Percentiles rank a stretch among this genome's conserved stretches.
Conservation (phyloP, 2,797 vertebrate species). For the Smutsia temminckii region DNA sequence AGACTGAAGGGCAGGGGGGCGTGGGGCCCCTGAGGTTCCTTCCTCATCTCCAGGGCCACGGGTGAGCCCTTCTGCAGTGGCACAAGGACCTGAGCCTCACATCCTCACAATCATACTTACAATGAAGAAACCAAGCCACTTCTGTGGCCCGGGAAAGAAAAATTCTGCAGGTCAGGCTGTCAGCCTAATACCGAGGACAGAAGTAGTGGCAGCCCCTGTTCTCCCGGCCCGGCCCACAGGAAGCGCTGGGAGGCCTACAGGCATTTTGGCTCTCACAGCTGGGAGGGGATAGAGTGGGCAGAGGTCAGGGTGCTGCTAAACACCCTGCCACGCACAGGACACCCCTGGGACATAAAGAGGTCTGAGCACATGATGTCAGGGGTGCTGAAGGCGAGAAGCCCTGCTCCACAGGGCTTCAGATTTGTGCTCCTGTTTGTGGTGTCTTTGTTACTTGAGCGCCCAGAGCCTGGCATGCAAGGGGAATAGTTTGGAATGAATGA, state of each 20-base stretch:
- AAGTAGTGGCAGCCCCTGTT: too few species aligned
- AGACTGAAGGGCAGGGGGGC: background rate
- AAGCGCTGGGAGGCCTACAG: too few species aligned
- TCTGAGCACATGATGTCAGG: fast-evolving
- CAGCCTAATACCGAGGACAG: background rate
- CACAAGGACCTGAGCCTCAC: background rate
- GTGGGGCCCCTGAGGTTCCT: background rate
- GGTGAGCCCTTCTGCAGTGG: background rate
- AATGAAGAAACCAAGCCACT: background rate
- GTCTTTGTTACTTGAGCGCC: background rate
- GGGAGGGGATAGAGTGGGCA: background rate
- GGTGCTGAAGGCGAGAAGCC: background rate
- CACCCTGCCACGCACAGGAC: background rate
- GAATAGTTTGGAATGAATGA: background rate
- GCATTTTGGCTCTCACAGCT: background rate
- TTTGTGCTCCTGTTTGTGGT: background rate
- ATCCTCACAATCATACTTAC: background rate
- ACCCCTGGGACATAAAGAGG: background rate
- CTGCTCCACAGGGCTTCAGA: background rate
- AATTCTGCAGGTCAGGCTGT: background rate
- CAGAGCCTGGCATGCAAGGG: background rate
- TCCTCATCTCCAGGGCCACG: background rate
- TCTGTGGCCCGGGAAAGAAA: background rate
- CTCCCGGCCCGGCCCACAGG: background rate
- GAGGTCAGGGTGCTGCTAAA: background rate